These are phyloP conservation scores for Prunella strophiata DNA, from an alignment of 2,797 vertebrate species.

Conservation along the genomic window DNA sequence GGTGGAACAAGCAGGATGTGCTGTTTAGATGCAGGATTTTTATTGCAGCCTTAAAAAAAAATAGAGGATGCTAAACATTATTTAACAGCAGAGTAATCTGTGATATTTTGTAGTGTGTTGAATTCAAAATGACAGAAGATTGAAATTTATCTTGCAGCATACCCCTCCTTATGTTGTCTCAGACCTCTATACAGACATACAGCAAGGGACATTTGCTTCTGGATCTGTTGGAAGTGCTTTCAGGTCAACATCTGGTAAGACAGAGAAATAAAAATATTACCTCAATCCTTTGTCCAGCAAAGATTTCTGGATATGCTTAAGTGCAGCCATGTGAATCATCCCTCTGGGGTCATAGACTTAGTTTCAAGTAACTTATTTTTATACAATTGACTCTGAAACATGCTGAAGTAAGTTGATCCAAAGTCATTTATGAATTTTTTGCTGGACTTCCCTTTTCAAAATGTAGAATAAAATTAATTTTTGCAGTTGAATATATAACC, in stretches of 20 bases:
- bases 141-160: conserved; percentile 78
- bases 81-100: not conserved
- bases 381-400: not conserved
- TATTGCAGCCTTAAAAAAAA: not conserved
- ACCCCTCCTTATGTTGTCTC: conserved; percentile 79
- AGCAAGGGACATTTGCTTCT: conserved; percentile 89
- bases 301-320: conserved; percentile 16
- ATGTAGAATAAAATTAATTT: not conserved
- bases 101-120: not conserved
- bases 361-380: conserved; percentile 12
- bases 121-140: not conserved
- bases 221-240: conserved; percentile 95
- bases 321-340: not conserved
- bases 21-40: not conserved
- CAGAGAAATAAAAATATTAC: conserved; percentile 3
- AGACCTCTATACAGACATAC: conserved; percentile 90
- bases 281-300: not conserved
- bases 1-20: not conserved
- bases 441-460: not conserved
- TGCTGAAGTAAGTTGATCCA: not conserved
- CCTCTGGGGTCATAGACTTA: not conserved
- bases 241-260: conserved; percentile 90
- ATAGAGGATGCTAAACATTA: not conserved
- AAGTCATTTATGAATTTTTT: not conserved
- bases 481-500: not conserved